Evolutionary conservation across 2,113 vertebrate species (phyloP), one percentile per base, ranked within the genome.

Genomic region (Lipophrys pholis): DNA sequence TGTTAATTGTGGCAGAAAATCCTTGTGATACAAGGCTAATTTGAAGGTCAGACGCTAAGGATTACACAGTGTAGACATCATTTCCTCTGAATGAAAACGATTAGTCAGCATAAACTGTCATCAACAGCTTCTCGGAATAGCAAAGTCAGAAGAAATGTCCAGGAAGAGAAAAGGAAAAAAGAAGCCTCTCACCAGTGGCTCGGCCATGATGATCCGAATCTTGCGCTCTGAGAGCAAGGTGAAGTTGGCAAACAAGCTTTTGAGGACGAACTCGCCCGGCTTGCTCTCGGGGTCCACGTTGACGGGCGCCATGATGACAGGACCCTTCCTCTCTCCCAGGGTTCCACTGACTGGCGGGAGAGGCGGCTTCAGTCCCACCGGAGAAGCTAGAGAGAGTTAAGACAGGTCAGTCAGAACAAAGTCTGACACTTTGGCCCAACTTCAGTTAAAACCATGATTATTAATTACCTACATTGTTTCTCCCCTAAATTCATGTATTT

Each of bases 121-220:
- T 55, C 46, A 58, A 69, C 50, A 72, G 35, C n/a, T n/a, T 12
- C 12, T 36, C 35, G 30, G 10, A n/a, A 46, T 40, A 60, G 80
- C 16, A 40, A 11, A n/a, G 39, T 64, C 42, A 63, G 52, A 40
- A 38, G 21, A 76, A 68, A 21, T 11, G 43, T 21, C 10, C 1
- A 30, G 21, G 4, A 30, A 30, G 56, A 45, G 15, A 64, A 49
- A 45, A 0, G 12, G n/a, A 30, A 30, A 30, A 30, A 30, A 2
- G 21, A 46, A 10, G 59, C 70, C 66, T 69, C 96, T 97, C 71
- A 99, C 98, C 94, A 99, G 92, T 2, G 98, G 97, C 50, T 99
- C 98, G 7, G 98, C 97, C 98, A 99, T 99, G 86, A 99, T 97
- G 89, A 99, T 97, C 58, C 97, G 97, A 56, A 99, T 99, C 94